Conservation (phyloP, 2,888 invertebrate genomes). For the Strigamia crassipes region DNA sequence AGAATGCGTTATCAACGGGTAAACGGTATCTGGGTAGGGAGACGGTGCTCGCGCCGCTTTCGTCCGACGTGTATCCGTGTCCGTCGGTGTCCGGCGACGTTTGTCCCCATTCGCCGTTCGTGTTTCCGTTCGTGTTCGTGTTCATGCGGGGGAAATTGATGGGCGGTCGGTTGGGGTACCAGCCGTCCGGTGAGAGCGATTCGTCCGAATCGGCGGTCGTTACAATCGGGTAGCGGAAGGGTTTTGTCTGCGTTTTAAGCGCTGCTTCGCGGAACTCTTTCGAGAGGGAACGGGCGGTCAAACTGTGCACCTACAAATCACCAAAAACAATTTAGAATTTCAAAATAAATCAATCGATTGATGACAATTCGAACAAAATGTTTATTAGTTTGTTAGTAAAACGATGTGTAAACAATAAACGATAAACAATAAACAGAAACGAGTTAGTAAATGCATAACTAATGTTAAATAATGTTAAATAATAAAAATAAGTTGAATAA, state of each 20-base stretch:
- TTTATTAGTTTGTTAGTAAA: not conserved
- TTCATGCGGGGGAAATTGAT: not conserved
- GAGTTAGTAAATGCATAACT: not conserved
- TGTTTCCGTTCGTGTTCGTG: not conserved
- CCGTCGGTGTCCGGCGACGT: conserved; percentile 43
- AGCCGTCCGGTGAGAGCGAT: conserved; percentile 26
- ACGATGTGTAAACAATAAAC: too few relatives aligned
- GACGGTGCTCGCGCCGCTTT: conserved; percentile 51
- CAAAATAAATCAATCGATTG: too few relatives aligned
- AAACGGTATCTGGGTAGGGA: conserved; percentile 48
- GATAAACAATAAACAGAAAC: too few relatives aligned
- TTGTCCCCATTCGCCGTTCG: conserved; percentile 22
- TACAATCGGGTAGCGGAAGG: not conserved
- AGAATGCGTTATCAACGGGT: not conserved
- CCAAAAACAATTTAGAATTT: not conserved
- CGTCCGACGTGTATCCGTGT: conserved; percentile 53
- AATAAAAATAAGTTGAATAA: not conserved
- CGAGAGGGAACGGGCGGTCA: conserved; percentile 79
- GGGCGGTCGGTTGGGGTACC: not conserved
- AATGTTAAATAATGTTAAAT: not conserved
- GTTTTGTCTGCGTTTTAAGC: not conserved
- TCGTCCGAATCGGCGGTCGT: not conserved
- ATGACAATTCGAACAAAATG: not conserved
- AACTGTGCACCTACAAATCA: conserved; percentile 68
- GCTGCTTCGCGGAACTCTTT: conserved; percentile 71